Conservation (phyloP, 1,140 invertebrate species). For the Zaprionus ghesquierei region DNA sequence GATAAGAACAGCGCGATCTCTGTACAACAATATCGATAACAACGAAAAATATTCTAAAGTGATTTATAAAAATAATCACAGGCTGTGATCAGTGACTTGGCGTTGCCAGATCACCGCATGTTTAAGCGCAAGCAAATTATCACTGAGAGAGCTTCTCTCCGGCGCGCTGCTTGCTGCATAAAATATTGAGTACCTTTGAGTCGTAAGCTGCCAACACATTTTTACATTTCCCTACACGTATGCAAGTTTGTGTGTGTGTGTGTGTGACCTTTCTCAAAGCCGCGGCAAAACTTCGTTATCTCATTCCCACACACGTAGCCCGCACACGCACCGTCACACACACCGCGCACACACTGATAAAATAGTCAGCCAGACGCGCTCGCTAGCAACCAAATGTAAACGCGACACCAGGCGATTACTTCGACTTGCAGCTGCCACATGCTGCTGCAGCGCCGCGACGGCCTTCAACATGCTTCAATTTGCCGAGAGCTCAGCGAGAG, state of each 20-base stretch:
- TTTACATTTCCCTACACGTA: neutral
- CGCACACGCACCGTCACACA: neutral
- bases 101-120: neutral
- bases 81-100: neutral
- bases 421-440: slow-evolving; percentile 14
- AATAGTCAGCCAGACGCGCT: slow-evolving; percentile 10
- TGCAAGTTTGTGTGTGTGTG: neutral
- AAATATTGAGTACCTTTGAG: neutral
- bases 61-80: neutral
- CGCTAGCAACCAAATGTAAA: slow-evolving; percentile 1
- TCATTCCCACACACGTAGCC: neutral
- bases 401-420: slow-evolving; percentile 5
- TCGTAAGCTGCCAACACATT: neutral
- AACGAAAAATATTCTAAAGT: neutral
- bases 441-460: slow-evolving; percentile 5
- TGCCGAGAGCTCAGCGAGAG: slow-evolving; percentile 4
- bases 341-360: neutral
- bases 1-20: too few species aligned
- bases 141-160: too few species aligned
- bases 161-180: neutral
- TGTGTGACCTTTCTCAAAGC: slow-evolving; percentile 25
- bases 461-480: slow-evolving; percentile 13
- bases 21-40: too few species aligned
- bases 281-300: slow-evolving; percentile 39
- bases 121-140: neutral